These are phyloP conservation scores for Progne subis DNA, from an alignment of 2,113 vertebrate species.

Conservation along the genomic window DNA sequence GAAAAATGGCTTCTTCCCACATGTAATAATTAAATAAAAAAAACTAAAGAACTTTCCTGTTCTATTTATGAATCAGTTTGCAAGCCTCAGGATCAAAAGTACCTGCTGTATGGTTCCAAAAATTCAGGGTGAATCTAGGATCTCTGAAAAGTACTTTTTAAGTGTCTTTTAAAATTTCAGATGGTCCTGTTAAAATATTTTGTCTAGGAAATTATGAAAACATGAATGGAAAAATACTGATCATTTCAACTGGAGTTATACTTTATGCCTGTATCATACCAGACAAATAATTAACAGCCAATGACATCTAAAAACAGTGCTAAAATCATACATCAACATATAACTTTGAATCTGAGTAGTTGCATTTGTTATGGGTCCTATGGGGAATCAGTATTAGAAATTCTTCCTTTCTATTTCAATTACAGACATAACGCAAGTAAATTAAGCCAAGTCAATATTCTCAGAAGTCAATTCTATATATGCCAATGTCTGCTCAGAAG, in stretches of 20 bases:
- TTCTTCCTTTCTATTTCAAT: constrained; percentile 50
- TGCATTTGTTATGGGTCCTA: constrained; percentile 9
- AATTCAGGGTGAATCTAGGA: background rate
- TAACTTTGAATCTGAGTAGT: background rate
- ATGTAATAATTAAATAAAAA: background rate
- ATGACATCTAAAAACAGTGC: background rate
- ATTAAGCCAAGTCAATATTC: constrained; percentile 32
- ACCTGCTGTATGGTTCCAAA: background rate
- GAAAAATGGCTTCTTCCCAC: background rate
- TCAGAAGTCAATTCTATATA: constrained; percentile 27
- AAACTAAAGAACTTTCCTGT: background rate
- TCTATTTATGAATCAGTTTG: background rate
- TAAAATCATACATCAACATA: background rate
- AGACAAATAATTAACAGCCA: constrained; percentile 10
- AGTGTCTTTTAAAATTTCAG: background rate
- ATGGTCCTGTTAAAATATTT: background rate
- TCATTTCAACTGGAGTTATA: background rate
- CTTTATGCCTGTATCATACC: background rate
- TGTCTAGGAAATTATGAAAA: background rate
- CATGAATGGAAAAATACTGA: background rate
- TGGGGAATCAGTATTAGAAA: background rate
- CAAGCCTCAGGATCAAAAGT: background rate
- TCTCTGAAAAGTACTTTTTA: background rate
- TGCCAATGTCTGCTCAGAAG: background rate
- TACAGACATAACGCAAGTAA: constrained; percentile 25